phyloP scores from a whole-genome alignment of 2,888 invertebrate genomes.

The Oligia latruncula region DNA sequence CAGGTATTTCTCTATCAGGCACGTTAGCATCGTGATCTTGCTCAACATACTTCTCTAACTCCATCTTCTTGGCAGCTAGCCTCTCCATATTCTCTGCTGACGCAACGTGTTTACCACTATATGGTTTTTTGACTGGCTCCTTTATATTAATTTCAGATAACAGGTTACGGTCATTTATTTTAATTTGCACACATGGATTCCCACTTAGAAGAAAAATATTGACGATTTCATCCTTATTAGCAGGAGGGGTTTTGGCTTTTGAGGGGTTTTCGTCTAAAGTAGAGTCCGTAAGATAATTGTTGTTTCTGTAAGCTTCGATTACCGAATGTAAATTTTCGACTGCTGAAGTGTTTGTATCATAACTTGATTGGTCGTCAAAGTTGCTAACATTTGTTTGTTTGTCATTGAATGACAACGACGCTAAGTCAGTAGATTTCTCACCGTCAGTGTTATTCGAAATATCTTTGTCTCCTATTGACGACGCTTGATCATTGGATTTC shows the following conservation, averaged over 20 bases:
- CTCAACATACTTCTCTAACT: constrained; percentile 73
- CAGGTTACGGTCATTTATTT: constrained; percentile 77
- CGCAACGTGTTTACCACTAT: constrained; percentile 69
- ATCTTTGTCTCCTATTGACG: constrained; percentile 35
- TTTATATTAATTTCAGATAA: constrained; percentile 83
- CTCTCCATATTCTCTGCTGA: constrained; percentile 82
- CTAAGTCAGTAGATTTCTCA: constrained; percentile 39
- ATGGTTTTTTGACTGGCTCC: constrained; percentile 56
- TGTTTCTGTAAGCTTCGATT: constrained; percentile 79
- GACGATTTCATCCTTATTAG: constrained; percentile 72
- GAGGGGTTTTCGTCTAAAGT: constrained; percentile 70
- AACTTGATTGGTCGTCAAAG: constrained; percentile 41
- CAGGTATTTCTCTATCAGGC: constrained; percentile 81
- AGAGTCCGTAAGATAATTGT: constrained; percentile 78
- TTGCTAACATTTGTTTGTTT: constrained; percentile 45
- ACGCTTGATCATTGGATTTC: constrained; percentile 30
- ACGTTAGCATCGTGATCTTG: constrained; percentile 60
- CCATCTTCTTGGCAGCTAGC: constrained; percentile 76
- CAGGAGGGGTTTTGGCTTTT: constrained; percentile 40
- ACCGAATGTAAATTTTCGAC: constrained; percentile 52
- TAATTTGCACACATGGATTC: constrained; percentile 75
- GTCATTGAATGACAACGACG: constrained; percentile 38
- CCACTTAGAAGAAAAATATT: constrained; percentile 76
- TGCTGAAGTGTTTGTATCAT: constrained; percentile 27
- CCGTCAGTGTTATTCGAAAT: background rate